Conservation (phyloP, 2,888 invertebrate genomes). For the Ernsta delagoae region DNA sequence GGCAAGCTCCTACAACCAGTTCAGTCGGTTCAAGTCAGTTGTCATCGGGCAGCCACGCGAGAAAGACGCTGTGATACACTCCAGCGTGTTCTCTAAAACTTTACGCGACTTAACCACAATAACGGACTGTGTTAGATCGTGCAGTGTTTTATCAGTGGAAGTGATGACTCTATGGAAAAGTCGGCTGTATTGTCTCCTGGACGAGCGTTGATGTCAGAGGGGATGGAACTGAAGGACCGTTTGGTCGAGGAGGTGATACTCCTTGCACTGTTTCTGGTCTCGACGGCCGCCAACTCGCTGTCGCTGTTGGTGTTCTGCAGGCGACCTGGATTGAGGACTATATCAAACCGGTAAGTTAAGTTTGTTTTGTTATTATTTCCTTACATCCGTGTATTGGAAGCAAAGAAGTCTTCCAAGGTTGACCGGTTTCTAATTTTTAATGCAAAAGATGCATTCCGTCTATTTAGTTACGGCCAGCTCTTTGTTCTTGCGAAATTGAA, state of each 20-base stretch:
- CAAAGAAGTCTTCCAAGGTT: conserved; percentile 39
- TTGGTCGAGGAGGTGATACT: conserved; percentile 79
- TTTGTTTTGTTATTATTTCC: conserved; percentile 2
- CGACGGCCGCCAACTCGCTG: conserved; percentile 89
- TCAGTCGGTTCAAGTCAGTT: conserved; percentile 58
- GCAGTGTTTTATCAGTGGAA: conserved; percentile 66
- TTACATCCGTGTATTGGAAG: conserved; percentile 29
- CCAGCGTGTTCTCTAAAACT: conserved; percentile 80
- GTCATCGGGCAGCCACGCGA: conserved; percentile 73
- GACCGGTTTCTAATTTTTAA: conserved; percentile 45
- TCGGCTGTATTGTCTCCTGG: conserved; percentile 72
- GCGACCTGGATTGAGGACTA: conserved; percentile 89
- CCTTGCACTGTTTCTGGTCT: conserved; percentile 85
- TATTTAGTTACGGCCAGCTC: conserved; percentile 12
- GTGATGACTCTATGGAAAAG: conserved; percentile 80
- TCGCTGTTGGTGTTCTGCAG: conserved; percentile 90
- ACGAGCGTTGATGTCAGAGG: conserved; percentile 79
- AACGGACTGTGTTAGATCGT: conserved; percentile 71
- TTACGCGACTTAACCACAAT: conserved; percentile 76
- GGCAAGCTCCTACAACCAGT: neutral
- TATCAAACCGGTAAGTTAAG: conserved; percentile 89
- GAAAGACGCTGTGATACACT: conserved; percentile 78
- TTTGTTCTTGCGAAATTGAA: conserved; percentile 27
- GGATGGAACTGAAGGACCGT: conserved; percentile 78
- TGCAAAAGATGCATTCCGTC: conserved; percentile 38